Evolutionary conservation across 2,888 invertebrate genomes (phyloP).

Genomic region (Lepidonotus clava): DNA sequence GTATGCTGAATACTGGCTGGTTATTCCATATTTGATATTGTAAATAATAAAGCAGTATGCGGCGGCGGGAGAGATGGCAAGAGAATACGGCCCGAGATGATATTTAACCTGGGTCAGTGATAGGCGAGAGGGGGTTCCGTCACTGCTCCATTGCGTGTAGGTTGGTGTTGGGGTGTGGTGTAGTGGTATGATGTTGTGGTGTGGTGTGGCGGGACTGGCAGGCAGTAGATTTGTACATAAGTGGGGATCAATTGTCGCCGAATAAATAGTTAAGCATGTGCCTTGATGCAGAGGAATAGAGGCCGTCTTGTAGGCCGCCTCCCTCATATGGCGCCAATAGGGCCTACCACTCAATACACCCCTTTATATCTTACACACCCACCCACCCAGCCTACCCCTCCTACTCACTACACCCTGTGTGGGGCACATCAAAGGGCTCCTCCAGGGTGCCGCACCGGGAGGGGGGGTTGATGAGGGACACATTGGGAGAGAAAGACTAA

Average conservation of each 20-base stretch:
- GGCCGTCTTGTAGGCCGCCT: neutral
- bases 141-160: neutral
- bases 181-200: neutral
- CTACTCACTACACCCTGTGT: neutral
- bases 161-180: neutral
- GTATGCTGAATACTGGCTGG: too few species aligned
- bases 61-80: neutral
- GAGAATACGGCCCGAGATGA: neutral
- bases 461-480: neutral
- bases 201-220: neutral
- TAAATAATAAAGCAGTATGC: slow-evolving; percentile 1
- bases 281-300: slow-evolving; percentile 1
- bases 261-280: neutral
- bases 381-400: too few species aligned
- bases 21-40: neutral
- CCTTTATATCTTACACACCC: too few species aligned
- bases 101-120: neutral
- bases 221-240: slow-evolving; percentile 23
- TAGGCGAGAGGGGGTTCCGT: neutral
- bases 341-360: too few species aligned
- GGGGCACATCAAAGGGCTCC: slow-evolving; percentile 5
- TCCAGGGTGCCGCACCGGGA: neutral
- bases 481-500: neutral
- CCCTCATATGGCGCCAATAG: neutral
- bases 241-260: slow-evolving; percentile 37